Base-by-base conservation (phyloP, 2,797 vertebrate genomes). In the Microcaecilia unicolor region DNA sequence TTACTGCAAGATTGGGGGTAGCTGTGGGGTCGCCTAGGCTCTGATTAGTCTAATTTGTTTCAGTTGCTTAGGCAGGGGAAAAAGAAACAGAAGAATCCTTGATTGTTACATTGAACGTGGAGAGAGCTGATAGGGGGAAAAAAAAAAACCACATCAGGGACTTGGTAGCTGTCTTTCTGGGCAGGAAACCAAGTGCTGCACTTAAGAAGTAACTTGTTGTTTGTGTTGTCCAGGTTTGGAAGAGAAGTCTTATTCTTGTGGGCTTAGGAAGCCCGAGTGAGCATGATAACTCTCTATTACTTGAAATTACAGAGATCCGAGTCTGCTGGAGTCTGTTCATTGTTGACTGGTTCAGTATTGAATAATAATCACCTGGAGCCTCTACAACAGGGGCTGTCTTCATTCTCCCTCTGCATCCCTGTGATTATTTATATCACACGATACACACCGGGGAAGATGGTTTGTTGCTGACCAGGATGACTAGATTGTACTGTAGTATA, bases 11-110 rank as follows among this genome's bases (percentile, higher is more conserved):
- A 24, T 17, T 28, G 9, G 24, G 28, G 7, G 19, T 16, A 41
- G 19, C 38, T 31, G 44, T 41, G 32, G 7, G 10, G 23, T 70
- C 55, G 14, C 28, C 42, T 47, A 35, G 8, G 9, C 46, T 34
- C 28, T 1, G 0, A 1, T 25, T 28, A 10, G 6, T 6, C 12
- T 30, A 18, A 30, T 19, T 24, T 30, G 16, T 18, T 14, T 48
- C 45, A 15, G 5, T 19, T 18, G 17, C 20, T 31, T n/a, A 34
- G 39, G 15, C 35, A 40, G 36, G 23, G 19, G 9, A 11, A 33
- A 1, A 31, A 29, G 17, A 30, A 34, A 31, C 9, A 27, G 13
- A 41, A 36, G 15, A 36, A 4, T 23, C 25, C 40, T 17, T 44
- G 16, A 8, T 35, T 12, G 6, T 55, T 28, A 34, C 22, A 14